phyloP scores from a whole-genome alignment of 2,888 invertebrate species.

The Sabellastarte sp. region DNA sequence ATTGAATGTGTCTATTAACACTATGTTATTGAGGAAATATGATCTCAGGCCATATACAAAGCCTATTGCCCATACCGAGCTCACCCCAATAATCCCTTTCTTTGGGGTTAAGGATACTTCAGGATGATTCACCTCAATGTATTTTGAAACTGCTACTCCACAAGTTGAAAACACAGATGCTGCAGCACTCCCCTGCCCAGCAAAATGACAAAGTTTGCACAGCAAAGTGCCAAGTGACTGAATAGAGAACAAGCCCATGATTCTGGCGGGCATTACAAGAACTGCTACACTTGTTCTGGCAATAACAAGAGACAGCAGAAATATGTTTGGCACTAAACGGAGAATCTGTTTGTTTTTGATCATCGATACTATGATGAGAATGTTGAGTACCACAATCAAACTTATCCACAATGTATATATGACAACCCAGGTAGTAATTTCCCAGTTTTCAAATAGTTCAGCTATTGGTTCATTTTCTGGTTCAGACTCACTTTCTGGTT shows the following conservation, averaged over 20 bases:
- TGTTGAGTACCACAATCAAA: background rate
- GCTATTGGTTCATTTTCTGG: background rate
- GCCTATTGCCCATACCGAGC: background rate
- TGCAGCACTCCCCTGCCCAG: background rate
- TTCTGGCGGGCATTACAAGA: conserved; percentile 2
- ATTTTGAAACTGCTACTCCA: background rate
- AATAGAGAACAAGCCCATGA: background rate
- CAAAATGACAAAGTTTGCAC: conserved; percentile 2
- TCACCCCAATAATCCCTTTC: background rate
- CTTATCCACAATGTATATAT: background rate
- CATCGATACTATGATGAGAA: background rate
- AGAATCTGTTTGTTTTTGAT: background rate
- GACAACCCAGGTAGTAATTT: background rate
- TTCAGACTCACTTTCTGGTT: background rate
- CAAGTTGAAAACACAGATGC: background rate
- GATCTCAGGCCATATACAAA: background rate
- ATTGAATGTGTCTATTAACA: background rate
- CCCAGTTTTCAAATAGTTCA: background rate
- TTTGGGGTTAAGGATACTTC: background rate
- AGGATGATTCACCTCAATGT: background rate
- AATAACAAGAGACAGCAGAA: background rate
- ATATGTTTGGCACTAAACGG: background rate
- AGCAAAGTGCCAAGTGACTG: background rate
- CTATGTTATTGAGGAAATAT: background rate
- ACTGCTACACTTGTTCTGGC: background rate